These are phyloP conservation scores for Galerucella calmariensis DNA, from an alignment of 2,888 invertebrate genomes.

Conservation along the genomic window DNA sequence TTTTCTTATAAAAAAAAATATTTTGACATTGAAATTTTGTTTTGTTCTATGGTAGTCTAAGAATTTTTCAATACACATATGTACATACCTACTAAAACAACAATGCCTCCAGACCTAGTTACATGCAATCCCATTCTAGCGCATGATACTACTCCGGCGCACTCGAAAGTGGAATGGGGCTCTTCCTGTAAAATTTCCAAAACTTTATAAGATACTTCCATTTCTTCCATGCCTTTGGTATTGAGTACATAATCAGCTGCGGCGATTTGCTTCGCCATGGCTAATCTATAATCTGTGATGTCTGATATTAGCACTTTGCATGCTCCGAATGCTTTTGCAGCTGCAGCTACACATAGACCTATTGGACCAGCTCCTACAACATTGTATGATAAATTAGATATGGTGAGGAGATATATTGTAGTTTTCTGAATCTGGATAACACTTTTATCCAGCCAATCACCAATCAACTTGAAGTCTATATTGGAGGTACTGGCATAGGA, in stretches of 20 bases:
- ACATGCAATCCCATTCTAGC: constrained; percentile 33
- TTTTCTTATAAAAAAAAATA: no score
- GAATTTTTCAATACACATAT: no score
- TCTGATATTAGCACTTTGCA: constrained; percentile 79
- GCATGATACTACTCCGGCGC: constrained; percentile 79
- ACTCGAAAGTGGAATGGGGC: constrained; percentile 86
- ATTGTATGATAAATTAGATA: no score
- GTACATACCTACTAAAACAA: constrained; percentile 74
- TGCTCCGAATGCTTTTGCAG: constrained; percentile 88
- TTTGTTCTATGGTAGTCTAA: no score
- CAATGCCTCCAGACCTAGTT: constrained; percentile 86
- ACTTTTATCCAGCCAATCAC: no score
- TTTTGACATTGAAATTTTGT: no score
- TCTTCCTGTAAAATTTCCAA: constrained; percentile 70
- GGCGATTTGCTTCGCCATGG: constrained; percentile 80
- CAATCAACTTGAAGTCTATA: no score
- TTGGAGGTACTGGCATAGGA: no score
- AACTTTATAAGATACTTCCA: constrained; percentile 70
- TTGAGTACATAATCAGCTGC: constrained; percentile 75
- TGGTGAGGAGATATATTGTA: no score
- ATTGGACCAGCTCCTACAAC: constrained; percentile 82
- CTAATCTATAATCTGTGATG: constrained; percentile 69
- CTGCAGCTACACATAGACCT: constrained; percentile 82
- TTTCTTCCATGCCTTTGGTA: constrained; percentile 69
- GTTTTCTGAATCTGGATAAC: no score